Conservation (phyloP, 2,797 vertebrate species). For the Mus caroli region DNA sequence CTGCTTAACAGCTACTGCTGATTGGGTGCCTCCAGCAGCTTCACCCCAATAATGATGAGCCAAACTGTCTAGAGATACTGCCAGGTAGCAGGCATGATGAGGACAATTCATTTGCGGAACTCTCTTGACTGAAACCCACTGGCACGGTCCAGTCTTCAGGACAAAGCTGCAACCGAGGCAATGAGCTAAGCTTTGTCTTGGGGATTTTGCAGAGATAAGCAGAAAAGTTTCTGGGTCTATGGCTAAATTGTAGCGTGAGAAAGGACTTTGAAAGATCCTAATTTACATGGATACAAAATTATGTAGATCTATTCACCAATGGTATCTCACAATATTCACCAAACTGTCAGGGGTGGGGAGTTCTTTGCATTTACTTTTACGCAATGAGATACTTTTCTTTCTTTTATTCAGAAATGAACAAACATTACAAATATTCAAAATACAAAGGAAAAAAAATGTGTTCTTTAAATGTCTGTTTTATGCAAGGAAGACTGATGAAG, state of each 20-base stretch:
- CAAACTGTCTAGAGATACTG: neutral
- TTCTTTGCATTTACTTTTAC: conserved; percentile 26
- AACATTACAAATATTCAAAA: neutral
- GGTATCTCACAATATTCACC: neutral
- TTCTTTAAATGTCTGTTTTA: neutral
- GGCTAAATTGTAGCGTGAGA: neutral
- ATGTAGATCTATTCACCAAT: neutral
- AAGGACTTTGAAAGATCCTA: neutral
- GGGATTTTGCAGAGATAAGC: neutral
- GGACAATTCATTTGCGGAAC: neutral
- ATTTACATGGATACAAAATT: neutral
- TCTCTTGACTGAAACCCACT: neutral
- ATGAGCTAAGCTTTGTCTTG: accelerated
- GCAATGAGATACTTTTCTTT: neutral
- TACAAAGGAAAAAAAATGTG: neutral
- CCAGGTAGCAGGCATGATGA: neutral
- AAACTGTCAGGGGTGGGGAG: neutral
- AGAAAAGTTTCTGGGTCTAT: neutral
- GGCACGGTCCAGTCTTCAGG: neutral
- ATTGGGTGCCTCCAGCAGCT: neutral
- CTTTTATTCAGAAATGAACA: conserved; percentile 48
- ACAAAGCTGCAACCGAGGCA: neutral
- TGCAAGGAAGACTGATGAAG: neutral
- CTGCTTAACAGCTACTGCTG: neutral
- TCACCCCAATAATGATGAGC: neutral